Conservation (phyloP, 2,888 invertebrate species). For the Eristalis pertinax region DNA sequence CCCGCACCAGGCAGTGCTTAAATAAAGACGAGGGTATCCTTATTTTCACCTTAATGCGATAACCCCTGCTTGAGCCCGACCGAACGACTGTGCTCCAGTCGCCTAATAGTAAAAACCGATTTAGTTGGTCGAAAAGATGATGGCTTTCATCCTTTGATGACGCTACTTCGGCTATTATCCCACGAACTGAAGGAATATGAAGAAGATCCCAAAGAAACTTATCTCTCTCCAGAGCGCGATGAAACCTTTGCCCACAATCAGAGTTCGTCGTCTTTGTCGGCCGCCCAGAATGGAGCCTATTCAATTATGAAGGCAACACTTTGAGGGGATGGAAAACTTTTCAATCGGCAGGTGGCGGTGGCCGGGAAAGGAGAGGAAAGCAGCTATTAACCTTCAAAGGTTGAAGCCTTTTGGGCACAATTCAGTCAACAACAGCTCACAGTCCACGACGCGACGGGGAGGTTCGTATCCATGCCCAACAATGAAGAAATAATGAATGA, state of each 20-base stretch:
- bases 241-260: neutral
- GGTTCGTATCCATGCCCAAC: neutral
- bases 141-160: slow-evolving; percentile 21
- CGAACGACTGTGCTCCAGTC: neutral
- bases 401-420: neutral
- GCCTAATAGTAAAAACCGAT: slow-evolving; percentile 18
- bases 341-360: neutral
- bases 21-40: neutral
- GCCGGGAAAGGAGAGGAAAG: neutral
- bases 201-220: neutral
- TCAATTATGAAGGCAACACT: neutral
- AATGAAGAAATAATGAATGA: neutral
- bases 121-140: slow-evolving; percentile 12
- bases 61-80: neutral
- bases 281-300: neutral
- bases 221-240: neutral
- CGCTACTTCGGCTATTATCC: slow-evolving; percentile 2
- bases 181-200: neutral
- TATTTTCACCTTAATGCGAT: neutral
- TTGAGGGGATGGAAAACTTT: neutral
- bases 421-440: slow-evolving; percentile 1
- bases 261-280: neutral
- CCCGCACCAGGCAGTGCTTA: neutral
- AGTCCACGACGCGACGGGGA: neutral
- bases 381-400: slow-evolving; percentile 5